Evolutionary conservation across 1,140 invertebrate genomes (phyloP).

Genomic region (Agrilus planipennis): DNA sequence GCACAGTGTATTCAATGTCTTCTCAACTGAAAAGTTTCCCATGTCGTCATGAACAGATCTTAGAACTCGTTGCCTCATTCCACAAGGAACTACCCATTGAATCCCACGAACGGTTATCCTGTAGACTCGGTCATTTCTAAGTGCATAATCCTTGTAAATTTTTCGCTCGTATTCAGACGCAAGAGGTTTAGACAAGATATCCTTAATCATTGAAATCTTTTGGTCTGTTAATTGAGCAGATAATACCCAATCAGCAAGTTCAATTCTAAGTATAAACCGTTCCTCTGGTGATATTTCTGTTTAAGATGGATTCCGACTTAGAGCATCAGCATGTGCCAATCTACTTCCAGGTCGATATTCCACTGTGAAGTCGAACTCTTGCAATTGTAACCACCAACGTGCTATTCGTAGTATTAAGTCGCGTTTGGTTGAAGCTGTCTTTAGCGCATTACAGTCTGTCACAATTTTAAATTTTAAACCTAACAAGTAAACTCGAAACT

Average conservation of each 20-base stretch:
- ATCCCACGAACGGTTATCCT: too few species aligned
- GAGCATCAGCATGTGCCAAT: constrained; percentile 29
- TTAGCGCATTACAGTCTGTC: constrained; percentile 20
- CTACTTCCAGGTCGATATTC: constrained; percentile 22
- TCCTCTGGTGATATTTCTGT: too few species aligned
- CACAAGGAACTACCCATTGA: constrained; percentile 12
- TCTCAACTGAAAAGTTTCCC: constrained; percentile 11
- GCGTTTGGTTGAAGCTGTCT: constrained; percentile 21
- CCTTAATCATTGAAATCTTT: too few species aligned
- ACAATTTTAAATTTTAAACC: constrained; percentile 8
- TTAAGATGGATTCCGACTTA: constrained; percentile 25
- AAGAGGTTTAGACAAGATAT: too few species aligned
- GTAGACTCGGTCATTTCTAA: constrained; percentile 1
- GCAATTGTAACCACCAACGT: too few species aligned
- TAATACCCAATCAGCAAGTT: constrained; percentile 18
- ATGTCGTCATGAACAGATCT: constrained; percentile 12
- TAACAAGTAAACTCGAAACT: constrained; percentile 7
- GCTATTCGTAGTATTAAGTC: constrained; percentile 24
- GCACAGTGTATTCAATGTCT: constrained; percentile 11
- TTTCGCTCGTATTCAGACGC: too few species aligned
- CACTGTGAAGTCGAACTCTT: constrained; percentile 23
- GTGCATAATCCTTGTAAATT: too few species aligned
- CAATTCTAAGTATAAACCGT: constrained; percentile 23
- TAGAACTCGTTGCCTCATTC: constrained; percentile 9
- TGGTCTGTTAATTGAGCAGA: constrained; percentile 14